A percentile compares a stretch with the other conserved stretches of the same genome.
Conservation (phyloP, 2,888 invertebrate genomes). For the Amblyjoppa proteus region DNA sequence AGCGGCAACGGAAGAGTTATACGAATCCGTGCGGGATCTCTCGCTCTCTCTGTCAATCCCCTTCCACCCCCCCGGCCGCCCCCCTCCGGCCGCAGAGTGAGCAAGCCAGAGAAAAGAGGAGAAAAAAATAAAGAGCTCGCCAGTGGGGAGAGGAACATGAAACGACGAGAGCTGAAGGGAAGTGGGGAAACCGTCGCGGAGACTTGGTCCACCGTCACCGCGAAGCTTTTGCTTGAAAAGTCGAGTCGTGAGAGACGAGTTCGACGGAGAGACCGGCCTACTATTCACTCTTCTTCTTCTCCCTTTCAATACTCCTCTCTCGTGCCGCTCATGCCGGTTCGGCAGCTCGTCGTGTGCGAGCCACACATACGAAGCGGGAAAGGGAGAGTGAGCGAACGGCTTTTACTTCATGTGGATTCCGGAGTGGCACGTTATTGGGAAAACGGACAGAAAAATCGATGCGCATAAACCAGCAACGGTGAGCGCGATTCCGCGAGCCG, state of each 20-base stretch:
- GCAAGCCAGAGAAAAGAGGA: conserved; percentile 27
- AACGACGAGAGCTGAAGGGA: conserved; percentile 52
- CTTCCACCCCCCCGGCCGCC: conserved; percentile 30
- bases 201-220: conserved; percentile 54
- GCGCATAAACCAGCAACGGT: conserved; percentile 63
- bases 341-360: conserved; percentile 22
- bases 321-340: conserved; percentile 48
- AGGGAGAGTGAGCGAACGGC: conserved; percentile 31
- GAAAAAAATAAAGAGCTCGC: conserved; percentile 33
- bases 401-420: conserved; percentile 68
- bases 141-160: conserved; percentile 40
- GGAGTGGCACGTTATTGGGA: conserved; percentile 79
- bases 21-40: conserved; percentile 36
- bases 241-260: conserved; percentile 51
- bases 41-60: conserved; percentile 35
- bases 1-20: conserved; percentile 65
- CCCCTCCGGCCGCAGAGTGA: conserved; percentile 36
- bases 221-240: conserved; percentile 57
- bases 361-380: background rate
- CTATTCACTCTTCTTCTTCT: conserved; percentile 56
- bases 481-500: conserved; percentile 43
- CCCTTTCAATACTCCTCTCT: conserved; percentile 36
- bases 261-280: conserved; percentile 48
- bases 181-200: conserved; percentile 50
- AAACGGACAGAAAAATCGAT: conserved; percentile 82